Base-by-base conservation (phyloP, 1,140 invertebrate species). In the Drosophila trapezifrons region DNA sequence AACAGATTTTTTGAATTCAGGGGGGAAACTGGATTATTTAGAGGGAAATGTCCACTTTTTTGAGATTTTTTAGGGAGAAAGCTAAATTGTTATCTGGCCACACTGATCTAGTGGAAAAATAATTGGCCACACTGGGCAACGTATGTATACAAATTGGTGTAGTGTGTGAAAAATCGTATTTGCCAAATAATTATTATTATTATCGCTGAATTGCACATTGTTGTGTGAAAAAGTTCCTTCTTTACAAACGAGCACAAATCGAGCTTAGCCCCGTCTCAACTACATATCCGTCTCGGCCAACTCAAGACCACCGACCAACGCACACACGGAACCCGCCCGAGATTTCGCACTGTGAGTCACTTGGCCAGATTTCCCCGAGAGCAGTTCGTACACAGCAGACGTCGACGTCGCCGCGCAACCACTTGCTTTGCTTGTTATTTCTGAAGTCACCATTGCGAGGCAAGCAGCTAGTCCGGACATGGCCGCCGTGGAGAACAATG, bases 401-500 rank as follows among this genome's bases (percentile, higher is more conserved):
- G 38, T 69, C 29, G 17, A 32, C 29, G 51, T 65, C 38, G 29
- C 37, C 45, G 60, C 67, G 58, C 85, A 90, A 86, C 69, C 76
- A 83, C 72, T 87, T 90, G 76, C 70, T 64, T 75, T 72, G 35
- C 47, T 32, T 32, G 18, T 6, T 37, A 54, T 54, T 37, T 3
- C n/a, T 17, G 37, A 59, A 45, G 40, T 46, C 59, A 79, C 51
- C 58, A 42, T 46, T 45, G 54, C 22, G 13, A 37, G 56, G 52
- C 56, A 58, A 54, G 10, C 47, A 46, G 51, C 32, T 42, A 43
- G 42, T 18, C 27, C 54, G 49, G 64, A 67, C 59, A 93, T 79
- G 95, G 94, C 91, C 93, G 93, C 91, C 42, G 92, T 91, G 17
- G 73, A 70, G 38, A 87, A 91, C 47, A 94, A 94, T 37, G 94